A percentile compares a stretch with the other conserved stretches of the same genome.
Conservation (phyloP, 2,113 vertebrate species). For the Rhipidura dahli region DNA sequence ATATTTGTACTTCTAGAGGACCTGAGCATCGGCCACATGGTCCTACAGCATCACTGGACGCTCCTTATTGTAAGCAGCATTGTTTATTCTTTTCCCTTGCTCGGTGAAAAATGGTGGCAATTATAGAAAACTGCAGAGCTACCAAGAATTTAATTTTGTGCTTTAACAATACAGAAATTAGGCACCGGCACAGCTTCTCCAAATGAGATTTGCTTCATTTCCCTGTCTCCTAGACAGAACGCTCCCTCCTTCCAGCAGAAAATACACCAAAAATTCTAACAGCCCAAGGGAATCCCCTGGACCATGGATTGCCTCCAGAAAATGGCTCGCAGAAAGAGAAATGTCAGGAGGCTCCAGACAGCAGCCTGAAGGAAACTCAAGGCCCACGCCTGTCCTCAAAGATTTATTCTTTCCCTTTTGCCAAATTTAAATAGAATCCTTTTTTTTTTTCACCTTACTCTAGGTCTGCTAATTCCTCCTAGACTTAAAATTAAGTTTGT, state of each 20-base stretch:
- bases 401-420: not conserved
- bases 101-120: not conserved
- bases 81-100: not conserved
- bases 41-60: not conserved
- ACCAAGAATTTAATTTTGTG: constrained; percentile 40
- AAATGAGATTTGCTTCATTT: constrained; percentile 29
- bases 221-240: constrained; percentile 1
- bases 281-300: not conserved
- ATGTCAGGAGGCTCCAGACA: not conserved
- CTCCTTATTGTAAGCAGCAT: not conserved
- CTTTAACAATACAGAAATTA: constrained; percentile 44
- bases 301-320: not conserved
- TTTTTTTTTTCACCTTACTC: not conserved
- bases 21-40: not conserved
- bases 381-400: not conserved
- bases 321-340: not conserved
- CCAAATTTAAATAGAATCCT: not conserved
- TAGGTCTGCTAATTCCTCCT: not conserved
- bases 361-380: not conserved
- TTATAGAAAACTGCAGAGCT: constrained; percentile 29
- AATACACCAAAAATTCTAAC: not conserved
- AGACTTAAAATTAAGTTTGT: not conserved
- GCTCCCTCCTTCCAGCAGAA: not conserved
- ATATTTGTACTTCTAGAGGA: not conserved
- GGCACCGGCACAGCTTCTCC: not conserved